Conservation (phyloP, 2,113 vertebrate genomes). For the Pleuronectes platessa region DNA sequence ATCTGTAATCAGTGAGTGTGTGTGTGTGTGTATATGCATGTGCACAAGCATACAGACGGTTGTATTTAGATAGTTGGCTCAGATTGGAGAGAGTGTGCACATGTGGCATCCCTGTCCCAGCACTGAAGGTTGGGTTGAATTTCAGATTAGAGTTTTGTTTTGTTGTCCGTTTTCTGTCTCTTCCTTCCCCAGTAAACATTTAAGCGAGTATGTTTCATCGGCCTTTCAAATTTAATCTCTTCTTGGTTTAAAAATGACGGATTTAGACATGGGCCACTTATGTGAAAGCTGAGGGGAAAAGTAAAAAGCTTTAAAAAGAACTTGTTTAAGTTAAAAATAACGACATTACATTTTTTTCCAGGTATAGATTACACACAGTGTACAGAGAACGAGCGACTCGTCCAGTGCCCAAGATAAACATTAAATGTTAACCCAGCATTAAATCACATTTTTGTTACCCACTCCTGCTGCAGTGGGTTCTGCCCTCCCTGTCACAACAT, state of each 20-base stretch:
- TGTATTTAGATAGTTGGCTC: constrained; percentile 68
- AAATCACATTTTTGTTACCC: background rate
- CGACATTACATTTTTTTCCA: background rate
- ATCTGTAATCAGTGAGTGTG: constrained; percentile 73
- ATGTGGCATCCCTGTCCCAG: constrained; percentile 43
- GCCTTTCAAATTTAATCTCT: no score
- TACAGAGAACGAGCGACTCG: constrained; percentile 24
- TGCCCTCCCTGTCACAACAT: constrained; percentile 41
- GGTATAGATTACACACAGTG: background rate
- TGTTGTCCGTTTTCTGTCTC: background rate
- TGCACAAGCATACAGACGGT: constrained; percentile 20
- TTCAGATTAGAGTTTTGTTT: constrained; percentile 21
- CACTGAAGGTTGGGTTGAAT: constrained; percentile 1
- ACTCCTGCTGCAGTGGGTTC: constrained; percentile 28
- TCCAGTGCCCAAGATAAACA: constrained; percentile 23
- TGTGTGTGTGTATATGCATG: constrained; percentile 20
- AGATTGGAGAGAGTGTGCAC: background rate
- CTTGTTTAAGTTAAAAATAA: no score
- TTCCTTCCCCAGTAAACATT: background rate
- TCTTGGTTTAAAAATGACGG: background rate
- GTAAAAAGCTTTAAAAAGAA: background rate
- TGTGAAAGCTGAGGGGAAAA: no score
- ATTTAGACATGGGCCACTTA: no score
- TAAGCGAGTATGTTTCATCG: background rate
- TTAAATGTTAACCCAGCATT: background rate